These are phyloP conservation scores for Dendrolimus houi DNA, from an alignment of 2,888 invertebrate species.

Conservation along the genomic window DNA sequence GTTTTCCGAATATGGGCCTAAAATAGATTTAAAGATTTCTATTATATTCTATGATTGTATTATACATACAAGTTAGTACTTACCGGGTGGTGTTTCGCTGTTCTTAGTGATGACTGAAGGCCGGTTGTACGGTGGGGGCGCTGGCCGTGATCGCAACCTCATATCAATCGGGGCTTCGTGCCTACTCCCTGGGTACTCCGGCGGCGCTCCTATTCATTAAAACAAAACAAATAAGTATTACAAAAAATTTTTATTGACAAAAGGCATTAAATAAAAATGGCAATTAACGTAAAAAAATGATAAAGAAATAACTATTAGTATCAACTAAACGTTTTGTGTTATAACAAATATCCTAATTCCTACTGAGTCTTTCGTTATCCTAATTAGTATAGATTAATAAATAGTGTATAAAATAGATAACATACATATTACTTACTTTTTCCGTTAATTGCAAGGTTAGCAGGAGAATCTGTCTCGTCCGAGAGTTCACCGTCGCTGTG, in stretches of 20 bases:
- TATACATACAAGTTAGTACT: conserved; percentile 7
- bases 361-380: no score
- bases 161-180: conserved; percentile 78
- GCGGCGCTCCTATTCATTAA: conserved; percentile 42
- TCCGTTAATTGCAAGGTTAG: conserved; percentile 43
- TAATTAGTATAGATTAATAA: no score
- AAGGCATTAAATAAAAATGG: no score
- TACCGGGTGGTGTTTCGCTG: conserved; percentile 59
- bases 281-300: no score
- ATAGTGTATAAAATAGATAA: no score
- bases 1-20: no score
- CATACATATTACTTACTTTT: conserved; percentile 38
- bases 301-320: no score
- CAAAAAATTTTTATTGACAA: no score
- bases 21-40: no score
- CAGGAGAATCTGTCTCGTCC: conserved; percentile 50
- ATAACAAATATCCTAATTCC: no score
- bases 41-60: no score
- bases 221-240: conserved; percentile 2
- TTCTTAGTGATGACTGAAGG: conserved; percentile 82
- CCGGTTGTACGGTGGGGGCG: conserved; percentile 78
- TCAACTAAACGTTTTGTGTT: no score
- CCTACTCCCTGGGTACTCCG: conserved; percentile 52
- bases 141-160: conserved; percentile 75
- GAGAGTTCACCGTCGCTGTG: conserved; percentile 70